These are phyloP conservation scores for Gobiocypris rarus DNA, from an alignment of 2,113 vertebrate genomes.

Conservation along the genomic window DNA sequence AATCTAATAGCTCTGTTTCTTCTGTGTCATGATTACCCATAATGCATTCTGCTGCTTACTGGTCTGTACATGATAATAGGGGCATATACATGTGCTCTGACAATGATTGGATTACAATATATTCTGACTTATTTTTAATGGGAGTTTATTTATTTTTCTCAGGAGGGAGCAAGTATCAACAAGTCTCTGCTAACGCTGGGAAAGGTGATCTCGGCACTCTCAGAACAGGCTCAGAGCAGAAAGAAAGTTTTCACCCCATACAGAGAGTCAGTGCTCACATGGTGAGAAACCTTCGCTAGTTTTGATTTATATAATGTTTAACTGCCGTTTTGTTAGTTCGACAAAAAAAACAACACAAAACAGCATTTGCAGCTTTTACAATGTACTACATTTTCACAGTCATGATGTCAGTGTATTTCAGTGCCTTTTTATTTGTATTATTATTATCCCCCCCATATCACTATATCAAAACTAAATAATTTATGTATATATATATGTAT, in stretches of 20 bases:
- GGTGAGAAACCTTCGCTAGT: constrained; percentile 74
- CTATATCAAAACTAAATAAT: too few species aligned
- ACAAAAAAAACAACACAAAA: neutral
- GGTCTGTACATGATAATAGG: neutral
- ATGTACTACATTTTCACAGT: neutral
- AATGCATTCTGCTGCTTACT: neutral
- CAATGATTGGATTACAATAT: neutral
- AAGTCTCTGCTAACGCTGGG: constrained; percentile 94
- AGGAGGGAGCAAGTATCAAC: constrained; percentile 97
- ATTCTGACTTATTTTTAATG: neutral
- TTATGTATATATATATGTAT: too few species aligned
- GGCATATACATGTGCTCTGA: neutral
- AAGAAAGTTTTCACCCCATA: constrained; percentile 90
- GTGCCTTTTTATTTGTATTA: too few species aligned
- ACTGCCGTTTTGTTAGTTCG: neutral
- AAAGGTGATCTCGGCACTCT: constrained; percentile 94
- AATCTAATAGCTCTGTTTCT: neutral
- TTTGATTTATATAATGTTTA: neutral
- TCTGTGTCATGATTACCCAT: neutral
- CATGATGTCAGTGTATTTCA: neutral
- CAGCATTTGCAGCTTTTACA: neutral
- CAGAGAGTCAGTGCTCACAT: constrained; percentile 93
- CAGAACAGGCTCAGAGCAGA: constrained; percentile 80
- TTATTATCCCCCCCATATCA: too few species aligned
- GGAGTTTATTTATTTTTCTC: constrained; percentile 46